Base-by-base conservation (phyloP, 2,113 vertebrate species). In the Micromys minutus region DNA sequence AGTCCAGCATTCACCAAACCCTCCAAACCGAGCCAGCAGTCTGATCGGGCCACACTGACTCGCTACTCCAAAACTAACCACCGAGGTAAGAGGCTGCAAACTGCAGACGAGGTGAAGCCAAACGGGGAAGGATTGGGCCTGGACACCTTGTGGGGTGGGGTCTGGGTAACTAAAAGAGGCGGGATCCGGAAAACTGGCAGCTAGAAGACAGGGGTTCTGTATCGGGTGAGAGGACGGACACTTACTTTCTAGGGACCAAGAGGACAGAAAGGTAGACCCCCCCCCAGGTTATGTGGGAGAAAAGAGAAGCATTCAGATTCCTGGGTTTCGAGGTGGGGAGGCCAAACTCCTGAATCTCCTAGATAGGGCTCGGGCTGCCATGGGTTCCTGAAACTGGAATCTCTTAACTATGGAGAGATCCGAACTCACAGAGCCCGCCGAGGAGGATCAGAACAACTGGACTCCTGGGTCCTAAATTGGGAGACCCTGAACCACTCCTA, bases 11-110 rank as follows among this genome's bases (percentile, higher is more conserved):
- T 87, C 61, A 67, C 87, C 45, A 7, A 65, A 31, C 16, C 31
- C 75, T 90, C 94, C 1, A 75, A 90, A 55, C 59, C 39, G 1
- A 94, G 57, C 17, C 91, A 34, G 85, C 93, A n/a, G 65, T 22
- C 81, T 8, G 92, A 67, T 87, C 57, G 77, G 21, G 36, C 87
- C 69, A 31, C 34, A 34, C 29, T n/a, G 36, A 13, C 74, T 89
- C 79, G 65, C 71, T 75, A 55, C 88, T 67, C 93, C n/a, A 95
- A 90, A 95, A 85, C 77, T 34, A 96, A 77, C 79, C 96, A 92
- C 89, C 67, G 96, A 96, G 97, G 97, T 97, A 79, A 97, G 96
- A 55, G 31, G 16, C 50, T 12, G 19, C 4, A 39, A 42, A 34
- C 45, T 8, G 15, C 0, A 4, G 39, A 34, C 16, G n/a, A n/a